phyloP scores from a whole-genome alignment of 1,140 invertebrate species.

The Hyphantria cunea region DNA sequence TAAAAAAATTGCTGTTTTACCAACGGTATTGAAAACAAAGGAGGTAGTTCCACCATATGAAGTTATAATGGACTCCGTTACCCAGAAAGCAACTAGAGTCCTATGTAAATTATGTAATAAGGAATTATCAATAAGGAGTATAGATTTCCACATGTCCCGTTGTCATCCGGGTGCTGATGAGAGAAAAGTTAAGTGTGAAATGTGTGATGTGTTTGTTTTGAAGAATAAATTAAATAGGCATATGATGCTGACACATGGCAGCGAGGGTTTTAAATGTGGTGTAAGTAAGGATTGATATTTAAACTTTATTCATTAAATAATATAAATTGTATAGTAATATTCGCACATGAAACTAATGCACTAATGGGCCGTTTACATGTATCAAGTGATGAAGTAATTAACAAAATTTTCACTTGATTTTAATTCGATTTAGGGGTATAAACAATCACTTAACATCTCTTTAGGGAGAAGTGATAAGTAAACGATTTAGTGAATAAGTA shows the following conservation, averaged over 20 bases:
- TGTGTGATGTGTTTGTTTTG: slow-evolving; percentile 40
- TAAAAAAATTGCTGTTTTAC: background rate
- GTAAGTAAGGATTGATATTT: slow-evolving; percentile 28
- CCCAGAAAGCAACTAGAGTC: slow-evolving; percentile 21
- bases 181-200: slow-evolving; percentile 41
- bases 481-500: too few species aligned
- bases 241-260: slow-evolving; percentile 34
- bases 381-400: too few species aligned
- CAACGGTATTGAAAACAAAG: background rate
- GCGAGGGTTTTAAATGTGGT: slow-evolving; percentile 29
- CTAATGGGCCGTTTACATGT: too few species aligned
- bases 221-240: slow-evolving; percentile 38
- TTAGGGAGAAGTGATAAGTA: too few species aligned
- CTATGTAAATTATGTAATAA: slow-evolving; percentile 44
- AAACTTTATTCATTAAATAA: too few species aligned
- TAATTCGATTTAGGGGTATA: too few species aligned
- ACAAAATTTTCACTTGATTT: too few species aligned
- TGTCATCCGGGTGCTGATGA: slow-evolving; percentile 43
- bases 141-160: slow-evolving; percentile 39
- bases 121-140: slow-evolving; percentile 43
- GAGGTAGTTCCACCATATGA: slow-evolving; percentile 6
- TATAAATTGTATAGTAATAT: too few species aligned
- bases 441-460: too few species aligned
- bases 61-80: background rate
- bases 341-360: too few species aligned